phyloP scores from a whole-genome alignment of 2,888 invertebrate species.

The Orthonychiurus folsomi region DNA sequence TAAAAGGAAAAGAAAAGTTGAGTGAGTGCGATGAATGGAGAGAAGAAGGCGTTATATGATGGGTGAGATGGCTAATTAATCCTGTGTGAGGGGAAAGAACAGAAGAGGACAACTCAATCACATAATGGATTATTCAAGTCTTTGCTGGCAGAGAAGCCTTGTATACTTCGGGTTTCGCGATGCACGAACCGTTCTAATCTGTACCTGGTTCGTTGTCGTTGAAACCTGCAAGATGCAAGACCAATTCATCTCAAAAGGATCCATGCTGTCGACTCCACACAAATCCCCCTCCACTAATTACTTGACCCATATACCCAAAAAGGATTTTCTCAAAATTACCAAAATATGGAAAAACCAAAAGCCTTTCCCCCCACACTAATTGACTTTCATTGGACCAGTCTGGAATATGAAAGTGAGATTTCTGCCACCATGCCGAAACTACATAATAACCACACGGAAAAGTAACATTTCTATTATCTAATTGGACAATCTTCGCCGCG shows the following conservation, averaged over 20 bases:
- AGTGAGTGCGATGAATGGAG: no score
- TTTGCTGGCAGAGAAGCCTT: conserved; percentile 45
- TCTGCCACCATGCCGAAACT: no score
- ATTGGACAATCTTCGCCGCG: no score
- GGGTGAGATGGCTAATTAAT: background rate
- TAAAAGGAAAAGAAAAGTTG: no score
- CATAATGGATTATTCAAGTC: conserved; percentile 26
- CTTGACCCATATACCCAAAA: background rate
- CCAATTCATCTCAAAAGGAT: background rate
- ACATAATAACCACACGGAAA: background rate
- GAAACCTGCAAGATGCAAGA: conserved; percentile 74
- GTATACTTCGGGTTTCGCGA: conserved; percentile 80
- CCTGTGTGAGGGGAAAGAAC: background rate
- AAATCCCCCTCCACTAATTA: background rate
- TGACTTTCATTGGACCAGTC: no score
- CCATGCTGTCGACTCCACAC: background rate
- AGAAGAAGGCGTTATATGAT: background rate
- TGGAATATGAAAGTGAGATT: no score
- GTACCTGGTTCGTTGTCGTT: conserved; percentile 85
- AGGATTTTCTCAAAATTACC: no score
- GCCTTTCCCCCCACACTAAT: no score
- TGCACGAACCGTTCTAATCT: conserved; percentile 61
- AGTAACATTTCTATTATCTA: background rate
- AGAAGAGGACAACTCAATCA: conserved; percentile 15
- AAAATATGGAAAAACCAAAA: no score